Base-by-base conservation (phyloP, 2,113 vertebrate genomes). In the Limanda limanda region DNA sequence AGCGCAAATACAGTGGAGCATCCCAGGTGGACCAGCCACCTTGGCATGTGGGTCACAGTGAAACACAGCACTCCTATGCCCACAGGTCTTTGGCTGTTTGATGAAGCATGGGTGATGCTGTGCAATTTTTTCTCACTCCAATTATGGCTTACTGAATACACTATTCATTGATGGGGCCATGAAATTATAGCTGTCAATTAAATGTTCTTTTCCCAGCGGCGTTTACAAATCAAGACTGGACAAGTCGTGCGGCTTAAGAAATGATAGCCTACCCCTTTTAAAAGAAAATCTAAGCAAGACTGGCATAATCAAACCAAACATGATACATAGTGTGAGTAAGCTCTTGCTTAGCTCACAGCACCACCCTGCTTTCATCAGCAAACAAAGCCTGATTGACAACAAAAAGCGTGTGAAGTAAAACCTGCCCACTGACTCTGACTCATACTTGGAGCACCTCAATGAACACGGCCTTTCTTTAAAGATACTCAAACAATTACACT, bases 21-120 rank as follows among this genome's bases (percentile, higher is more conserved):
- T 90, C 90, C 91, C 89, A 87, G 86, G 82, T 90, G 89, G 88
- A 88, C 82, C 85, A 90, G 89, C 84, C 91, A 92, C 91, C 86
- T 91, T 91, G 88, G 92, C 89, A 92, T 92, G 87, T 83, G 88
- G 88, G 91, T 89, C 89, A 87, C 76, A 87, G 78, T 87, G 90
- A 79, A 90, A 92, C 84, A 79, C 18, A 81, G 86, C 88, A 90
- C 92, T 88, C 82, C 81, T 82, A 48, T 85, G 82, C 89, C 89
- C 81, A 74, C 72, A 84, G 87, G 72, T 77, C 76, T 85, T 73
- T 77, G 70, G 68, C 64, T 79, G 73, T 88, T 82, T 80, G 40
- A 78, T 87, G 66, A 85, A 51, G 69, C 24, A 11, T 2, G 12
- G 42, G 62, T 65, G 58, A 72, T 14, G 42, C 61, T 75, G 55